Percentiles rank a stretch among this genome's conserved stretches.
Conservation (phyloP, 2,113 vertebrate genomes). For the Dryoscopus gambensis region DNA sequence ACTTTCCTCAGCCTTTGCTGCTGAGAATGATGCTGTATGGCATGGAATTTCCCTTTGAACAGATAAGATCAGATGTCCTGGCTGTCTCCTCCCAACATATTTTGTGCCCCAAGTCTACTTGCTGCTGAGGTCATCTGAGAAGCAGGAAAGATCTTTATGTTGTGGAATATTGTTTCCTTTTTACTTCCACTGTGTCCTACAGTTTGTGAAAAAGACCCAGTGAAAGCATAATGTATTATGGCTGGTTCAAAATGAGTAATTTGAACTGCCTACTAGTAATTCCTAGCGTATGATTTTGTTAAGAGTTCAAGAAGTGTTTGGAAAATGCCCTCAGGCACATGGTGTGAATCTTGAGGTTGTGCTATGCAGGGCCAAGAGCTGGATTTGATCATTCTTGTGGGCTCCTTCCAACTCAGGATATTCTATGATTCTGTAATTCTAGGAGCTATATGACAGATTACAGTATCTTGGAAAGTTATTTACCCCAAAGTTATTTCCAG, state of each 20-base stretch:
- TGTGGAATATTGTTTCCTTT: neutral
- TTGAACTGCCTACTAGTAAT: neutral
- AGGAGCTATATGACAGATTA: neutral
- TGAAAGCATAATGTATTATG: neutral
- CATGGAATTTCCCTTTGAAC: neutral
- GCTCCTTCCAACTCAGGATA: neutral
- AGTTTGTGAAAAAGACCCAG: neutral
- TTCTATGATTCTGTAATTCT: neutral
- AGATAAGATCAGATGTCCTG: neutral
- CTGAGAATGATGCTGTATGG: too few relatives aligned
- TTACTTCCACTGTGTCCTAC: neutral
- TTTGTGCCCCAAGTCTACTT: neutral
- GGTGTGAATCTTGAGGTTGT: neutral
- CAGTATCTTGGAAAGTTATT: neutral
- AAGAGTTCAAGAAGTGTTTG: neutral
- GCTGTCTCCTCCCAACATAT: fast-evolving
- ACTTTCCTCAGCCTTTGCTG: neutral
- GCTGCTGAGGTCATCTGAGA: too few relatives aligned
- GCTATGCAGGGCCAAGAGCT: neutral
- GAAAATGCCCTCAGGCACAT: neutral
- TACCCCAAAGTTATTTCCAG: neutral
- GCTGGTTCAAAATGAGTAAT: neutral
- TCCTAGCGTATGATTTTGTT: neutral
- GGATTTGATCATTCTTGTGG: neutral
- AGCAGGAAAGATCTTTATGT: neutral